A percentile compares a stretch with the other conserved stretches of the same genome.
These are phyloP conservation scores for Cantharis flavilabris DNA, from an alignment of 2,888 invertebrate species.

Conservation along the genomic window DNA sequence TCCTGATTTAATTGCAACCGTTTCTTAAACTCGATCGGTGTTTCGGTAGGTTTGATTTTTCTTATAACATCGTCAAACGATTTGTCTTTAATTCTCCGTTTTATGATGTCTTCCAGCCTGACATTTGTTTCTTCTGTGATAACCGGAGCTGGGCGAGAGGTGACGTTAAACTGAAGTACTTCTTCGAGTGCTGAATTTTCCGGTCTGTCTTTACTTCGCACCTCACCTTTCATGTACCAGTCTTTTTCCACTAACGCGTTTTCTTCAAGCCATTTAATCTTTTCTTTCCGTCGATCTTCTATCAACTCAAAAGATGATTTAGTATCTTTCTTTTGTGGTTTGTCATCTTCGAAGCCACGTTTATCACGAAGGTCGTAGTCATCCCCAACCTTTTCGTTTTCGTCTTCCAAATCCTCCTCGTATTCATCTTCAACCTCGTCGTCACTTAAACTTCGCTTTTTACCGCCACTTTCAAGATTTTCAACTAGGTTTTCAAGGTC, in stretches of 20 bases:
- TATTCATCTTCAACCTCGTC: slow-evolving; percentile 37
- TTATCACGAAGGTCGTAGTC: slow-evolving; percentile 37
- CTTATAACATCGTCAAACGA: slow-evolving; percentile 92
- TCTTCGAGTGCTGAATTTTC: slow-evolving; percentile 93
- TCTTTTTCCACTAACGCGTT: slow-evolving; percentile 80
- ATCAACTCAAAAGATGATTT: slow-evolving; percentile 75
- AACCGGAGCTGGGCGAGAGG: slow-evolving; percentile 83
- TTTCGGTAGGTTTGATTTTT: slow-evolving; percentile 83
- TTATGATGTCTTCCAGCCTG: slow-evolving; percentile 89
- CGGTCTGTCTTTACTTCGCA: slow-evolving; percentile 76
- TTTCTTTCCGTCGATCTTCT: slow-evolving; percentile 71
- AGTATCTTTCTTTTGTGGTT: slow-evolving; percentile 35
- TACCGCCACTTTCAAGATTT: background rate
- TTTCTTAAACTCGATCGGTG: slow-evolving; percentile 84
- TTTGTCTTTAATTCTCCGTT: slow-evolving; percentile 87
- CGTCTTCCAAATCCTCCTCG: slow-evolving; percentile 26
- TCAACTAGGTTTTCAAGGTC: background rate
- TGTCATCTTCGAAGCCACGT: slow-evolving; percentile 20
- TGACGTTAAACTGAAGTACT: slow-evolving; percentile 86
- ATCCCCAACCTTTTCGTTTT: slow-evolving; percentile 39
- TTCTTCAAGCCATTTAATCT: slow-evolving; percentile 73
- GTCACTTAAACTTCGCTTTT: slow-evolving; percentile 2
- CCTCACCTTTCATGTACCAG: slow-evolving; percentile 95
- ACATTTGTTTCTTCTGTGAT: slow-evolving; percentile 90
- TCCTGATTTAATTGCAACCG: slow-evolving; percentile 87